Conservation (phyloP, 2,888 invertebrate genomes). For the Ferrisia virgata region DNA sequence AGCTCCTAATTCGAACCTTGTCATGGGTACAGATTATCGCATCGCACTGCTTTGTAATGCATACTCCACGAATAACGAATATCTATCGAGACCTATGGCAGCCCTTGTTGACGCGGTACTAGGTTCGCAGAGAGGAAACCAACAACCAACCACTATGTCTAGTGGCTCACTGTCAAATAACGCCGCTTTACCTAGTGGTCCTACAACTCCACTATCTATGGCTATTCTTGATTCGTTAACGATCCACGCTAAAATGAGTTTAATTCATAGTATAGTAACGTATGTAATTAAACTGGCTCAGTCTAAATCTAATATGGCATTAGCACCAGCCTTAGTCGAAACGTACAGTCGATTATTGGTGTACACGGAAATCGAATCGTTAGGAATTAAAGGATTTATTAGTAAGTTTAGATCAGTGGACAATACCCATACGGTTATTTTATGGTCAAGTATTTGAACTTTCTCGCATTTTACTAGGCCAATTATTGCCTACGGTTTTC, state of each 20-base stretch:
- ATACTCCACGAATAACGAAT: constrained; percentile 89
- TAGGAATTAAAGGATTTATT: constrained; percentile 94
- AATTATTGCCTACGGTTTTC: constrained; percentile 84
- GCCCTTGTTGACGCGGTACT: constrained; percentile 83
- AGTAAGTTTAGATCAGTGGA: constrained; percentile 59
- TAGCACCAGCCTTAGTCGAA: constrained; percentile 89
- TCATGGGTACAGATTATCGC: constrained; percentile 81
- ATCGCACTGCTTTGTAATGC: constrained; percentile 92
- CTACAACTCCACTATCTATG: constrained; percentile 87
- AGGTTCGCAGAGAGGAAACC: constrained; percentile 56
- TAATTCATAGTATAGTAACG: constrained; percentile 80
- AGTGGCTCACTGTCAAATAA: constrained; percentile 55
- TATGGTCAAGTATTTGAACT: neutral
- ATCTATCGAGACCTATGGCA: constrained; percentile 87
- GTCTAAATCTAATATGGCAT: constrained; percentile 75
- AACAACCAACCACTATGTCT: constrained; percentile 56
- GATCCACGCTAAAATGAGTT: constrained; percentile 86
- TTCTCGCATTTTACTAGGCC: constrained; percentile 59
- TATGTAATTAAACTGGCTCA: constrained; percentile 88
- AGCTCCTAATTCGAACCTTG: constrained; percentile 51
- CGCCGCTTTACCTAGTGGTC: constrained; percentile 57
- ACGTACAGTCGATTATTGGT: constrained; percentile 90
- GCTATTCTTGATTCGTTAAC: constrained; percentile 89
- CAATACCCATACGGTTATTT: no score
- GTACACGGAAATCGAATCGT: constrained; percentile 93